These are phyloP conservation scores for Platycheirus albimanus DNA, from an alignment of 2,888 invertebrate species.

Conservation along the genomic window DNA sequence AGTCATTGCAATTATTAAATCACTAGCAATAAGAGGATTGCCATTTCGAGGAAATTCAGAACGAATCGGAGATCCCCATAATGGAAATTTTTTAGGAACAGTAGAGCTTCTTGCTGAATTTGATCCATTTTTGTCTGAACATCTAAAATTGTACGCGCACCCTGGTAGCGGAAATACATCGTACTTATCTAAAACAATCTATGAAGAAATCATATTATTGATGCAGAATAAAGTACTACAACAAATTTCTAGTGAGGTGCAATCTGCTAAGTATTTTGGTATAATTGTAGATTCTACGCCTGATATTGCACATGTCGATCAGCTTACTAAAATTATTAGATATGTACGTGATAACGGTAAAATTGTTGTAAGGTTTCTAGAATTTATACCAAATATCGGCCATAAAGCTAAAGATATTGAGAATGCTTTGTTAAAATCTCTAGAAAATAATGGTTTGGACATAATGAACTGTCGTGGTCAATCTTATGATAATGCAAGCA, in stretches of 20 bases:
- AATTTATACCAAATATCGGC: too few relatives aligned
- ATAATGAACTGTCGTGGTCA: too few relatives aligned
- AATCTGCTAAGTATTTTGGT: background rate
- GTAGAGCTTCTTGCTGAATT: background rate
- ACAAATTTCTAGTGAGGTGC: background rate
- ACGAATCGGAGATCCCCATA: background rate
- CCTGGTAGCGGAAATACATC: too few relatives aligned
- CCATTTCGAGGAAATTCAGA: slow-evolving; percentile 6
- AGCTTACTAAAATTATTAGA: background rate
- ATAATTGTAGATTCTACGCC: background rate
- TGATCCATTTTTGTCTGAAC: too few relatives aligned
- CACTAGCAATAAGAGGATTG: background rate
- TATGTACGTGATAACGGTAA: background rate
- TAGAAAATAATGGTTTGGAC: too few relatives aligned
- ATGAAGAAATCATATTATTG: background rate
- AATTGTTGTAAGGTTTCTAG: background rate
- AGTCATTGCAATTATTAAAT: background rate
- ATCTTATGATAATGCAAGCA: too few relatives aligned
- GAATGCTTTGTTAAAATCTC: too few relatives aligned
- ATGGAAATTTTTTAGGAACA: background rate
- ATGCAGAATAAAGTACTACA: background rate
- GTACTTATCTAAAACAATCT: too few relatives aligned
- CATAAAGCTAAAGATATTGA: too few relatives aligned
- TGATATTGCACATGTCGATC: too few relatives aligned
- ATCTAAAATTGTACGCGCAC: too few relatives aligned